These are phyloP conservation scores for Smutsia temminckii DNA, from an alignment of 2,797 vertebrate genomes.

Conservation along the genomic window DNA sequence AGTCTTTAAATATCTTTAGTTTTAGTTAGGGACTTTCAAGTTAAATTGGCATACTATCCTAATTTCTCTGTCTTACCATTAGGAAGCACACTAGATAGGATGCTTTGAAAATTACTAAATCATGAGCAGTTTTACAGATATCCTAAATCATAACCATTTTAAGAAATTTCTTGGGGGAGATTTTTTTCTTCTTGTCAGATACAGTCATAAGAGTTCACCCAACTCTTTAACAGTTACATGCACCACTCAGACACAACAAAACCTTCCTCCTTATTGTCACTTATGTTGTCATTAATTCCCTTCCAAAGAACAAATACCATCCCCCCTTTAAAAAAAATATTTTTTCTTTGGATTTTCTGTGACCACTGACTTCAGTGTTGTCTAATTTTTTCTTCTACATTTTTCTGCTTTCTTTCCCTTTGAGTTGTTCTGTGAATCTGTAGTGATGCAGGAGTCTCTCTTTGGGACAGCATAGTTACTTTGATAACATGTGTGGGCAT, in stretches of 20 bases:
- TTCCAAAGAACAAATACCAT: not conserved
- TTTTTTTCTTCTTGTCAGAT: not conserved
- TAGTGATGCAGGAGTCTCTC: not conserved
- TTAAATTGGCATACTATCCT: constrained; percentile 11
- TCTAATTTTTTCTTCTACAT: not conserved
- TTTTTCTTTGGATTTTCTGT: constrained; percentile 17
- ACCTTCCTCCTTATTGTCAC: not conserved
- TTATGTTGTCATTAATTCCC: not conserved
- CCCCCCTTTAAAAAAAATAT: not conserved
- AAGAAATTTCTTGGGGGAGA: not conserved
- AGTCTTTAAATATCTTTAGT: constrained; percentile 2
- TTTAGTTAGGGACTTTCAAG: not conserved
- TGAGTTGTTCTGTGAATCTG: not conserved
- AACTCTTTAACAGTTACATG: not conserved
- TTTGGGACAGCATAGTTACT: not conserved
- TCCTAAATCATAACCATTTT: constrained; percentile 14
- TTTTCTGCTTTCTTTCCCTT: not conserved
- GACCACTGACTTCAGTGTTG: not conserved
- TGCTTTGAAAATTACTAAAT: not conserved
- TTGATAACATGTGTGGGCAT: not conserved
- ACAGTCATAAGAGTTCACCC: not conserved
- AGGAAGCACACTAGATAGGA: not conserved
- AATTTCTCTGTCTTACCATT: constrained; percentile 2
- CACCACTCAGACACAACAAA: not conserved
- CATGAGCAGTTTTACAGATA: not conserved